Conservation (phyloP, 2,797 vertebrate genomes). For the Aldrovandia affinis region DNA sequence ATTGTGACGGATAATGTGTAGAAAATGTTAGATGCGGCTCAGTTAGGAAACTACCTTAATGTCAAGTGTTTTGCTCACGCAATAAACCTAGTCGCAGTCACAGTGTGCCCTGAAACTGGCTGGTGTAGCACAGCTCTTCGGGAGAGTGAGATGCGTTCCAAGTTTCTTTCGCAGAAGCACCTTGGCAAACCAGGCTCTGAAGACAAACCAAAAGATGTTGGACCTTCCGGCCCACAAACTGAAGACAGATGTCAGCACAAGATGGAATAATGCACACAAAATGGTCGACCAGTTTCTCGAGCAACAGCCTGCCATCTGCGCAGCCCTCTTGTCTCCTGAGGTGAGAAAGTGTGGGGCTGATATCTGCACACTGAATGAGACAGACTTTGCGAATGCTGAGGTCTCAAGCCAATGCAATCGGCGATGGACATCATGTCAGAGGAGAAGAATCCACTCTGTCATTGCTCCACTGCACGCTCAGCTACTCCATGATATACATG, state of each 20-base stretch:
- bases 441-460: constrained; percentile 38
- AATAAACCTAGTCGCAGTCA: too few relatives aligned
- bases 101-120: constrained; percentile 14
- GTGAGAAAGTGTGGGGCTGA: constrained; percentile 2
- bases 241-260: constrained; percentile 23
- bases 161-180: constrained; percentile 6
- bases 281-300: constrained; percentile 34
- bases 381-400: constrained; percentile 25
- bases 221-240: constrained; percentile 23
- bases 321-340: constrained; percentile 23
- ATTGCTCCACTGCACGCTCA: constrained; percentile 23
- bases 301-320: constrained; percentile 30
- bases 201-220: background rate
- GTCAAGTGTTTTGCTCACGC: too few relatives aligned
- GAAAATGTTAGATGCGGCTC: too few relatives aligned
- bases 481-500: constrained; percentile 9
- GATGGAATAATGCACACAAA: constrained; percentile 28
- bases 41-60: too few relatives aligned
- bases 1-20: too few relatives aligned
- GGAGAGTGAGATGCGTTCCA: background rate
- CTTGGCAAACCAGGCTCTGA: background rate
- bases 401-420: constrained; percentile 31
- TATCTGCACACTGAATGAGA: constrained; percentile 35
- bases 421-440: constrained; percentile 30
- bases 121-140: background rate